phyloP scores from a whole-genome alignment of 2,797 vertebrate genomes.

The Scyliorhinus canicula region DNA sequence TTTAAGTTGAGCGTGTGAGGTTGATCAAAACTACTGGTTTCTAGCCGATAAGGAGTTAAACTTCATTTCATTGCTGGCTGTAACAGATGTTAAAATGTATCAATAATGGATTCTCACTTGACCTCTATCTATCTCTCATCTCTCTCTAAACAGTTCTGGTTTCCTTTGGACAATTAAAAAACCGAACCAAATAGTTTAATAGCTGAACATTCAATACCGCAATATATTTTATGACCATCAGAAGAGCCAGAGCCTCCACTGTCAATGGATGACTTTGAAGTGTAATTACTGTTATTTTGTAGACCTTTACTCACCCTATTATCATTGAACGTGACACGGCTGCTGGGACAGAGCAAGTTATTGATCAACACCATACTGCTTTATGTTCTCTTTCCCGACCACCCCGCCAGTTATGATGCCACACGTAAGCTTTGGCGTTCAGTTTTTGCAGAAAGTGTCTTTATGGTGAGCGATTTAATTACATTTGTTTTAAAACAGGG shows the following conservation, averaged over 20 bases:
- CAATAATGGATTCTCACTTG: neutral
- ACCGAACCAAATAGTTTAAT: neutral
- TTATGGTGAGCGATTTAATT: neutral
- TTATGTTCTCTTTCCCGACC: neutral
- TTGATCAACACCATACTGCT: neutral
- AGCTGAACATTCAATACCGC: neutral
- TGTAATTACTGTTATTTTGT: neutral
- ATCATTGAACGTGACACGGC: neutral
- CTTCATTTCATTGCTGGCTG: neutral
- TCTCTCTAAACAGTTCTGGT: neutral
- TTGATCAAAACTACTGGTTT: neutral
- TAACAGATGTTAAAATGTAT: neutral
- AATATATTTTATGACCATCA: neutral
- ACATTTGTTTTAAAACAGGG: conserved; percentile 60
- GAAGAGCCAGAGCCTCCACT: neutral
- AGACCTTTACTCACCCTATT: neutral
- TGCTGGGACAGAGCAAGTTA: neutral
- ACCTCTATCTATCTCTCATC: neutral
- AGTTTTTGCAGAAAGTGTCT: neutral
- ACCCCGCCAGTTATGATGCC: too few relatives aligned
- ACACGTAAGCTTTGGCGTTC: neutral
- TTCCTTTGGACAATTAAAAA: neutral
- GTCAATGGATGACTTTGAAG: neutral
- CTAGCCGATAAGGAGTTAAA: neutral
- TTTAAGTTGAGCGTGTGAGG: neutral